These are phyloP conservation scores for Epicauta chinensis DNA, from an alignment of 1,140 invertebrate genomes.

Conservation along the genomic window DNA sequence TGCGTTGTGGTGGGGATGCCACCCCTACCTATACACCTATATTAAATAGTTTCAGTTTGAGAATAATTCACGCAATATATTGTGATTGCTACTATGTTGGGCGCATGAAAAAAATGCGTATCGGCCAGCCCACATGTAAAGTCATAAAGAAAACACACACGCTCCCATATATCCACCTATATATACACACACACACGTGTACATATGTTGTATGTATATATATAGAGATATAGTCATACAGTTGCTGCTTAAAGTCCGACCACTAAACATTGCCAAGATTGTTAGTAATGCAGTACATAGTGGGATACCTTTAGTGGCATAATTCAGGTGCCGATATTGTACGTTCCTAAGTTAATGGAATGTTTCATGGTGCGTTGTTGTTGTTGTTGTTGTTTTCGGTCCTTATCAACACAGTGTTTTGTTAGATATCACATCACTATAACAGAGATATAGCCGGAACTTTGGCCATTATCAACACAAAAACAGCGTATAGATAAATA, in stretches of 20 bases:
- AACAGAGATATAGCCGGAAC: slow-evolving; percentile 12
- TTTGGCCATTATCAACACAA: slow-evolving; percentile 14
- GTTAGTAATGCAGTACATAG: slow-evolving; percentile 13
- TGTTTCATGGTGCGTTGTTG: slow-evolving; percentile 5
- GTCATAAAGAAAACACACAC: too few relatives aligned
- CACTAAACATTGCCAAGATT: slow-evolving; percentile 4
- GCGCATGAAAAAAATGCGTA: slow-evolving; percentile 12
- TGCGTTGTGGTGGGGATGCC: slow-evolving; percentile 9
- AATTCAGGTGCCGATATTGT: slow-evolving; percentile 20
- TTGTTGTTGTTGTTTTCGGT: slow-evolving; percentile 17
- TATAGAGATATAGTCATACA: slow-evolving; percentile 4
- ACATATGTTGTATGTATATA: too few relatives aligned
- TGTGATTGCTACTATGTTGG: slow-evolving; percentile 12
- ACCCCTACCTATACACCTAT: slow-evolving; percentile 1
- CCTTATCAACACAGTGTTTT: slow-evolving; percentile 20
- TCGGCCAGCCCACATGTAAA: too few relatives aligned
- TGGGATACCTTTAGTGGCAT: slow-evolving; percentile 13
- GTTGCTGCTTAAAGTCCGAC: slow-evolving; percentile 11
- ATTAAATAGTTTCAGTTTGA: slow-evolving; percentile 16
- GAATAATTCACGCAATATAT: slow-evolving; percentile 19
- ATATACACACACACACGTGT: too few relatives aligned
- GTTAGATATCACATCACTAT: slow-evolving; percentile 18
- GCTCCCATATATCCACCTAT: too few relatives aligned
- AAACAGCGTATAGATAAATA: slow-evolving; percentile 4
- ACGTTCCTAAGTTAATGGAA: slow-evolving; percentile 16